These are phyloP conservation scores for Hyperoplus lanceolatus DNA, from an alignment of 2,797 vertebrate genomes.

Conservation along the genomic window DNA sequence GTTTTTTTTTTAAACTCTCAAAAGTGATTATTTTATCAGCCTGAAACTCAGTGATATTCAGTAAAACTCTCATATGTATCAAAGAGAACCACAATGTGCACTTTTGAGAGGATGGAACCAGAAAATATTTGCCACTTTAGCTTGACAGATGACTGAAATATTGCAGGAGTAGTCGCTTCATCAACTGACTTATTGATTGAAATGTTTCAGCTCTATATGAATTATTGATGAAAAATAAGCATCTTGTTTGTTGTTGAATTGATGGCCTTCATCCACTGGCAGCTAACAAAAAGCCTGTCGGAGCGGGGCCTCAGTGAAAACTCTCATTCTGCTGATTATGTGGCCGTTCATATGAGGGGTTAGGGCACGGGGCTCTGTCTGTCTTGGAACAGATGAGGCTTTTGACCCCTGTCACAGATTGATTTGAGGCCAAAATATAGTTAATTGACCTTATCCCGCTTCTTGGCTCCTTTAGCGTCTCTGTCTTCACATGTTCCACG, in stretches of 20 bases:
- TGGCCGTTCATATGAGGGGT: background rate
- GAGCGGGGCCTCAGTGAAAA: background rate
- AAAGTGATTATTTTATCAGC: background rate
- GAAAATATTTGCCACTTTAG: background rate
- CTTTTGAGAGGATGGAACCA: background rate
- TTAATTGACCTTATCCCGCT: background rate
- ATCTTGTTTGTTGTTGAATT: background rate
- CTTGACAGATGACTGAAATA: background rate
- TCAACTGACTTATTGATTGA: background rate
- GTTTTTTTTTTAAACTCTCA: background rate
- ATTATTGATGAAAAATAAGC: background rate
- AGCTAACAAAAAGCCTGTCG: background rate
- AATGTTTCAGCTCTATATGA: background rate
- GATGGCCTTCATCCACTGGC: background rate
- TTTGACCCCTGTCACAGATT: constrained; percentile 32
- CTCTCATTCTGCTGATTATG: background rate
- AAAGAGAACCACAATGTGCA: background rate
- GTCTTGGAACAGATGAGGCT: constrained; percentile 26
- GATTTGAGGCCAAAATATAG: constrained; percentile 20
- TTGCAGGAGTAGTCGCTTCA: background rate
- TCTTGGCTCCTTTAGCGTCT: constrained; percentile 12
- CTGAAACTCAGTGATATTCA: background rate
- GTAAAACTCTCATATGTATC: background rate
- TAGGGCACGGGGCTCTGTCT: background rate
- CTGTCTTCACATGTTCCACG: background rate